Conservation (phyloP, 2,113 vertebrate species). For the Brachypteracias leptosomus region DNA sequence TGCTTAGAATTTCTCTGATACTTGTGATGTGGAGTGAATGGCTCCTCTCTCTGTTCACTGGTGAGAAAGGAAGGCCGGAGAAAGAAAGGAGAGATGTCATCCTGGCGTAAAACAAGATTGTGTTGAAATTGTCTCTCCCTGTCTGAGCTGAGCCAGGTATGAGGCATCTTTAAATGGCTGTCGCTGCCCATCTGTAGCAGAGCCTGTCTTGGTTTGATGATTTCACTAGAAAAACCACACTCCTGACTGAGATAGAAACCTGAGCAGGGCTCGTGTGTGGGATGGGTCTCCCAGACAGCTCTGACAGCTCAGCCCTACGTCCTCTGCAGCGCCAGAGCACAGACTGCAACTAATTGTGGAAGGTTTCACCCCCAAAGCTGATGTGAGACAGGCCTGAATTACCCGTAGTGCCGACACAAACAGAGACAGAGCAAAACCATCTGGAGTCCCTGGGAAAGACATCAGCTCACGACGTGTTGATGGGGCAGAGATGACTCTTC, state of each 20-base stretch:
- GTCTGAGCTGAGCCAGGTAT: neutral
- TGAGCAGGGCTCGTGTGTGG: neutral
- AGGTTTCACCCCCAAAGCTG: constrained; percentile 28
- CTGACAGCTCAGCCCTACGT: constrained; percentile 47
- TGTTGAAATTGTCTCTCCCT: neutral
- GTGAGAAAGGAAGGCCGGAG: neutral
- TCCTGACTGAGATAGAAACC: constrained; percentile 45
- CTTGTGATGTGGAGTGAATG: neutral
- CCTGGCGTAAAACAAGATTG: neutral
- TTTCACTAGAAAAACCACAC: constrained; percentile 46
- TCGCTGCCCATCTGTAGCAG: neutral
- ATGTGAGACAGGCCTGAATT: constrained; percentile 41
- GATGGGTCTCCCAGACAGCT: constrained; percentile 11
- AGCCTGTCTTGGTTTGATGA: constrained; percentile 14
- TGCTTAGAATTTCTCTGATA: neutral
- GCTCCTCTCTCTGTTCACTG: neutral
- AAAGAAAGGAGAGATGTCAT: neutral
- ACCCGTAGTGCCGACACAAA: constrained; percentile 27
- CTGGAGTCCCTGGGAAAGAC: constrained; percentile 44
- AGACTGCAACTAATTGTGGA: constrained; percentile 32
- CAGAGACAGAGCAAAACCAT: constrained; percentile 37
- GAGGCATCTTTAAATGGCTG: neutral
- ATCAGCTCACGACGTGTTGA: neutral
- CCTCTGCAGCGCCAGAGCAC: constrained; percentile 17
- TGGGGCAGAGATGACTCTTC: constrained; percentile 35